Evolutionary conservation across 30 jellyfish, hydroid and myxozoan genomes (phyloP).

Genomic region (Morbakka virulenta): DNA sequence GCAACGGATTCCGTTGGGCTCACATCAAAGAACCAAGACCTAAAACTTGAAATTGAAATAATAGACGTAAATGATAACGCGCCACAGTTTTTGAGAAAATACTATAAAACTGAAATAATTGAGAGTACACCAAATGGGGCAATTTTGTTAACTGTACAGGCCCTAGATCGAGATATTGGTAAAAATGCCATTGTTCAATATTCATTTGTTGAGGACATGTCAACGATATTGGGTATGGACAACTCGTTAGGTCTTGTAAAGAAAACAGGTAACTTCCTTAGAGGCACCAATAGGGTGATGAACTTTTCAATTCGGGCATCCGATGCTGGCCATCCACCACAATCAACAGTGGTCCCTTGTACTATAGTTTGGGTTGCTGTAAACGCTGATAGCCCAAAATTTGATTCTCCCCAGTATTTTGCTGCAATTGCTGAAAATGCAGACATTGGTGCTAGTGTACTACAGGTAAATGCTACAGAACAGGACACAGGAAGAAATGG

Average conservation of each 20-base stretch:
- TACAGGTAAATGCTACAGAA: slow-evolving; percentile 31
- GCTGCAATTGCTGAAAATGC: slow-evolving; percentile 16
- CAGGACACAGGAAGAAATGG: slow-evolving; percentile 30
- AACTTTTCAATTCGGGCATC: slow-evolving; percentile 44
- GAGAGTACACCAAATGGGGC: slow-evolving; percentile 70
- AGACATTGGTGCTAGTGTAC: slow-evolving; percentile 13
- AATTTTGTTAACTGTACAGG: slow-evolving; percentile 38
- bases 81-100: slow-evolving; percentile 46
- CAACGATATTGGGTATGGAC: slow-evolving; percentile 25
- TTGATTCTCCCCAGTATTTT: slow-evolving; percentile 24
- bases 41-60: slow-evolving; percentile 12
- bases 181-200: slow-evolving; percentile 31
- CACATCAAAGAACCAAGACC: slow-evolving; percentile 25
- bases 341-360: slow-evolving; percentile 10
- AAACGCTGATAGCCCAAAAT: slow-evolving; percentile 43
- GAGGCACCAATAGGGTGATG: slow-evolving; percentile 26
- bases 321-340: slow-evolving; percentile 51
- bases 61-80: slow-evolving; percentile 62
- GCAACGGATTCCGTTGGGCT: slow-evolving; percentile 44
- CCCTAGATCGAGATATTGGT: slow-evolving; percentile 50
- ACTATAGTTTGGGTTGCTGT: slow-evolving; percentile 55
- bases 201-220: slow-evolving; percentile 21
- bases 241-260: slow-evolving; percentile 36
- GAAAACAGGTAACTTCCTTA: slow-evolving; percentile 37
- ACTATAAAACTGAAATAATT: slow-evolving; percentile 29